Base-by-base conservation (phyloP, 1,140 invertebrate genomes). In the Ditylenchus dipsaci region DNA sequence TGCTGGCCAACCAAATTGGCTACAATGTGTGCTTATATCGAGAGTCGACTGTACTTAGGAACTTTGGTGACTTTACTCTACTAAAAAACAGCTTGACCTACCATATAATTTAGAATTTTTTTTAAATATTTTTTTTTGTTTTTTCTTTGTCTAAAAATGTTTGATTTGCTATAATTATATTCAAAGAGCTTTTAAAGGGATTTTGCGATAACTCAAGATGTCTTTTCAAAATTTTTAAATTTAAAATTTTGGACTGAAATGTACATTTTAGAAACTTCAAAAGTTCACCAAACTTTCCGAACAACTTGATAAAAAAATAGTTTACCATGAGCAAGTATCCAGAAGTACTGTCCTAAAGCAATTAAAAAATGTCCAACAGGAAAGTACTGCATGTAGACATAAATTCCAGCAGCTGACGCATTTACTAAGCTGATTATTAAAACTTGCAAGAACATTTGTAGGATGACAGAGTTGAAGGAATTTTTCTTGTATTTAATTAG, bases 361-460 rank as follows among this genome's bases (percentile, higher is more conserved):
- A 70, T 70, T 17, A 70, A 43, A 15, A 70, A 21, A 13, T 69
- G 33, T 29, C 68, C 68, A n/a, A 70, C 64, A 0, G 53, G 56
- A 9, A 47, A 64, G 47, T 68, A 70, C 58, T 70, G 68, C 68
- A 70, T 70, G 59, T 67, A 70, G 23, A 70, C 68, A 68, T 70
- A 70, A 27, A 70, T 70, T 0, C 53, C 63, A 30, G 68, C 68
- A 9, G 68, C 68, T 9, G 30, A 26, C 0, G 68, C 68, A 59
- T 70, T 70, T 38, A 70, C 60, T 53, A 65, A 26, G 68, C 68
- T 70, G 21, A 70, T 68, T 7, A 70, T 13, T 26, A 70, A 26
- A 3, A 70, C 68, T 68, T 70, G 68, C 1, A 70, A n/a, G 59
- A 70, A 70, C 17, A 58, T 67, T 65, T 70, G 27, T 19, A 29